Percentiles rank a stretch among this genome's conserved stretches.
Evolutionary conservation across 2,888 invertebrate genomes (phyloP).

Genomic region (Neoitamus cyanurus): DNA sequence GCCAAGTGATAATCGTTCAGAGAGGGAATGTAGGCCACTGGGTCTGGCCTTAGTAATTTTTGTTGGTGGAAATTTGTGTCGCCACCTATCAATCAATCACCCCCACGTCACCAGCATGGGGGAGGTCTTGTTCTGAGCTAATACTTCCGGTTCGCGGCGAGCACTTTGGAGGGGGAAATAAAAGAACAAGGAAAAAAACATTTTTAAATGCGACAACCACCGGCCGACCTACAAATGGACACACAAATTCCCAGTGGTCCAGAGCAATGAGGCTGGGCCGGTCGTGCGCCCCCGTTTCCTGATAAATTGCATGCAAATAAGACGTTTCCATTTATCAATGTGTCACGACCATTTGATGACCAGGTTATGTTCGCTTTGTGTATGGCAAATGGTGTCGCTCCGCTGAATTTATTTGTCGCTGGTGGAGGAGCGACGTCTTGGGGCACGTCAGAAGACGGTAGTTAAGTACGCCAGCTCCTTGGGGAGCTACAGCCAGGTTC

Average conservation of each 20-base stretch:
- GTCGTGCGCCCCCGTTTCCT: slow-evolving; percentile 38
- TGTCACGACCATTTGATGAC: slow-evolving; percentile 49
- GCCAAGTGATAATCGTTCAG: neutral
- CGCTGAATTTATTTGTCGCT: slow-evolving; percentile 4
- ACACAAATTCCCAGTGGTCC: neutral
- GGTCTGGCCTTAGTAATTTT: neutral
- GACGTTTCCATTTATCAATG: slow-evolving; percentile 50
- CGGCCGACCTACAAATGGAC: neutral
- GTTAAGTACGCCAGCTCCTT: neutral
- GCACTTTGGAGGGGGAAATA: neutral
- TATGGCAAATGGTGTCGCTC: slow-evolving; percentile 38
- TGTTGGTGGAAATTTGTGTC: neutral
- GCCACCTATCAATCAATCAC: slow-evolving; percentile 18
- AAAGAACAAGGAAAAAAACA: neutral
- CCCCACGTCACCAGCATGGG: neutral
- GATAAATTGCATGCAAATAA: slow-evolving; percentile 52
- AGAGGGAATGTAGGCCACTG: neutral
- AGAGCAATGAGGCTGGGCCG: neutral
- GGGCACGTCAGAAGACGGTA: neutral
- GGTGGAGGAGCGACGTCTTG: neutral
- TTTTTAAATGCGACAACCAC: slow-evolving; percentile 1
- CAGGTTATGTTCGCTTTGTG: slow-evolving; percentile 14
- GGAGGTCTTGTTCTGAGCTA: neutral
- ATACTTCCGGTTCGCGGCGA: neutral
- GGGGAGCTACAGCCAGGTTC: neutral